Base-by-base conservation (phyloP, 2,797 vertebrate genomes). In the Peromyscus aztecus region DNA sequence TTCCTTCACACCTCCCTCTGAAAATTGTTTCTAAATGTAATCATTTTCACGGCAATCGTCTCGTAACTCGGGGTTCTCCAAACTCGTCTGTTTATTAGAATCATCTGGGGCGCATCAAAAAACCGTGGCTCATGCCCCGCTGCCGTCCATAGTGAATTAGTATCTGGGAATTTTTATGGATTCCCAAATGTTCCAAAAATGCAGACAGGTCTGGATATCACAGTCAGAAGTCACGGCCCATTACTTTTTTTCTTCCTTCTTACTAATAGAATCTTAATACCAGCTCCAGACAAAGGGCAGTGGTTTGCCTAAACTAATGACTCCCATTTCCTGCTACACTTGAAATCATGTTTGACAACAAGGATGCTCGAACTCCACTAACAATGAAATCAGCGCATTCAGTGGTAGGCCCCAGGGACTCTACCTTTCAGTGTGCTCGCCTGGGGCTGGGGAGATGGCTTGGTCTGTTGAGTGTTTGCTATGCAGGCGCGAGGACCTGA, bases 121-220 rank as follows among this genome's bases (percentile, higher is more conserved):
- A 71, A 13, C 3, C 31, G 27, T 24, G 67, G 4, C 5, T 29
- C 61, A 0, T n/a, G 86, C 52, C 46, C 46, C 4, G 13, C n/a
- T 5, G 43, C 46, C 12, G 73, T 27, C 52, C 67, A 91, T 1
- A 49, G 21, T 37, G 23, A 93, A 73, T 91, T 83, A 86, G 71
- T 90, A 94, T 37, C 87, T 40, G 31, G n/a, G 55, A 89, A 94
- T 92, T 96, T 85, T 88, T 76, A 90, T 80, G 86, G 67, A 89
- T 89, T 95, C 34, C 73, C 89, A 95, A 96, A 37, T 84, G 40
- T 81, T 88, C 89, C 27, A 84, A 91, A 80, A 92, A 86, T 95
- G 29, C 52, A 95, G 59, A 85, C 10, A 82, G 77, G 43, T 82
- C 86, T 91, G 24, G 46, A 29, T 81, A 81, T 16, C 46, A 19